Base-by-base conservation (phyloP, 2,113 vertebrate species). In the Fregata magnificens region DNA sequence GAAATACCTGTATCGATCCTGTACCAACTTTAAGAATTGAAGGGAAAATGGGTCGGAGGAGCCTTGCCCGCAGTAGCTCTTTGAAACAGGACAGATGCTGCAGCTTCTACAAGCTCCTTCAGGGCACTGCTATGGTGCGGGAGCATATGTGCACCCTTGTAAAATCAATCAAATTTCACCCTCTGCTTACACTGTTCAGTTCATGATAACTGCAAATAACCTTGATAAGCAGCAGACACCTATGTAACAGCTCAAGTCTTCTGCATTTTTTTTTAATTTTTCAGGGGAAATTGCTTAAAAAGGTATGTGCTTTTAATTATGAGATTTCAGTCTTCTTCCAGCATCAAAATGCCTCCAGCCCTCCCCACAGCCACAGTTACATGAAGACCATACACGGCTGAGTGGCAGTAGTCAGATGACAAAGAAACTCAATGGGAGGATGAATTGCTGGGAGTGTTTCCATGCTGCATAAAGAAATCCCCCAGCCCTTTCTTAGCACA, bases 361-460 rank as follows among this genome's bases (percentile, higher is more conserved):
- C 18, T 69, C 45, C 44, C 42, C 53, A 50, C 31, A 65, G 61
- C 13, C 76, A 74, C 42, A 44, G 32, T 38, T 61, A 53, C 29
- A 8, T 32, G 45, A 84, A 79, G 74, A 66, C 55, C 7, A 2
- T 42, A 61, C 25, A 50, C 7, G 4, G 56, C 53, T 88, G 80
- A 93, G n/a, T 72, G 87, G 74, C 69, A 84, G 50, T 29, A 86
- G 67, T 89, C 77, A 87, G 77, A 93, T 88, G 85, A 92, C 42
- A 78, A 69, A 81, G 40, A 85, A 90, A 53, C 25, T 63, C 86
- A 49, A 5, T 9, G 42, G 65, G 56, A 94, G 74, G 58, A 87
- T 61, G 49, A 93, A 95, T 82, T 83, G 61, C 47, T 93, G 71
- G n/a, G 42, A 95, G 53, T 58, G 52, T 96, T 96, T 97, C 92